Conservation (phyloP, 2,113 vertebrate genomes). For the Hyaena hyaena region DNA sequence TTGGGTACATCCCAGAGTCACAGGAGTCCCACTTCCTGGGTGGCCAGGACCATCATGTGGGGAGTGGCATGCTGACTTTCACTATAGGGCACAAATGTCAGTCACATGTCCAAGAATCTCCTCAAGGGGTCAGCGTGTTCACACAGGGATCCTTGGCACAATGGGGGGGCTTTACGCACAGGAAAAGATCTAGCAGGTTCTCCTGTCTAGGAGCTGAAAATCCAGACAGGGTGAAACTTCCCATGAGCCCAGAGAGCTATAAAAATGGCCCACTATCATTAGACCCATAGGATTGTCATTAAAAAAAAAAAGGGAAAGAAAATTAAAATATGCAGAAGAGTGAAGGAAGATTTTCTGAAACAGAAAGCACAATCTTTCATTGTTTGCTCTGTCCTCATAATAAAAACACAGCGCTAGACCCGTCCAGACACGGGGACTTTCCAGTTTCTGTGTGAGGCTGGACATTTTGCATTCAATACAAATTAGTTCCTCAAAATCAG, state of each 20-base stretch:
- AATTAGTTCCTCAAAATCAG: constrained; percentile 79
- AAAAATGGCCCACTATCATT: not conserved
- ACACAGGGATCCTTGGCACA: not conserved
- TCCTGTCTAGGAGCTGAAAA: not conserved
- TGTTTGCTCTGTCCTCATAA: constrained; percentile 55
- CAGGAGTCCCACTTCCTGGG: not conserved
- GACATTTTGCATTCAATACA: constrained; percentile 81
- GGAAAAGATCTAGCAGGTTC: not conserved
- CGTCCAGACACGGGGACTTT: constrained; percentile 69
- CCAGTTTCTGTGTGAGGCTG: constrained; percentile 61
- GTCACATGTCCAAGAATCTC: not conserved
- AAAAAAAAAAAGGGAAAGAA: not conserved
- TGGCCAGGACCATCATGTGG: not conserved
- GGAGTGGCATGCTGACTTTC: not conserved
- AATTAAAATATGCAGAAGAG: not conserved
- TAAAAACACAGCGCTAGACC: constrained; percentile 28
- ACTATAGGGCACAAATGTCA: not conserved
- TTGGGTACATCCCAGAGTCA: not conserved
- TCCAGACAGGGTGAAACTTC: not conserved
- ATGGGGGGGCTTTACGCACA: accelerated
- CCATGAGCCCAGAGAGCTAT: not conserved
- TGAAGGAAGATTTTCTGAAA: not conserved
- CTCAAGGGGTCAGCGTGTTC: not conserved
- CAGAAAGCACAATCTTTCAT: constrained; percentile 31
- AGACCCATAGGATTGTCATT: not conserved